Conservation (phyloP, 2,797 vertebrate genomes). For the Enteromius afrohamiltoni region DNA sequence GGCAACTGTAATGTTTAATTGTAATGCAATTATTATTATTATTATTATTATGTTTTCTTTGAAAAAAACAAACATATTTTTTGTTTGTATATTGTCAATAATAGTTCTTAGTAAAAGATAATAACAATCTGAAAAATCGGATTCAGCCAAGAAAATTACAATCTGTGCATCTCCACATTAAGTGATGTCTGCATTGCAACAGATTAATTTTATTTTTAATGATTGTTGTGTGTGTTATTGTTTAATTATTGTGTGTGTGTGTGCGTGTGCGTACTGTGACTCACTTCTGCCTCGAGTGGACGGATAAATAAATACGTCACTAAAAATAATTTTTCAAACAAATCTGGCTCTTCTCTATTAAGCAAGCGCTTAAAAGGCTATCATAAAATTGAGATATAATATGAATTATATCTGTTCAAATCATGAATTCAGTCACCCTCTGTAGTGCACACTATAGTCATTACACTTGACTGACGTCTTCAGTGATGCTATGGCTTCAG, state of each 20-base stretch:
- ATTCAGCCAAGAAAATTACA: too few relatives aligned
- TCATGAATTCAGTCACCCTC: not conserved
- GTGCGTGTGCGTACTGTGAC: constrained; percentile 22
- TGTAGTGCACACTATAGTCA: not conserved
- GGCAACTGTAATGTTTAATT: too few relatives aligned
- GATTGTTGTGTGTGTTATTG: not conserved
- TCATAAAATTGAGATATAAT: not conserved
- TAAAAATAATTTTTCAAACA: not conserved
- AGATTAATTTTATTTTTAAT: too few relatives aligned
- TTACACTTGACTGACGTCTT: not conserved
- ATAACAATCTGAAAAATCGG: too few relatives aligned
- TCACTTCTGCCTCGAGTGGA: constrained; percentile 21
- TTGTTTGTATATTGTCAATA: too few relatives aligned
- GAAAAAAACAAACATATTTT: too few relatives aligned
- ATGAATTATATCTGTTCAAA: not conserved
- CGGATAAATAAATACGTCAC: not conserved
- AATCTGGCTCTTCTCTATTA: not conserved
- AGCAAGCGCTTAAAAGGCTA: not conserved
- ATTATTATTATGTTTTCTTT: too few relatives aligned
- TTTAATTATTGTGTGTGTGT: not conserved
- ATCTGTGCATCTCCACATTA: too few relatives aligned
- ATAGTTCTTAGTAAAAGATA: too few relatives aligned
- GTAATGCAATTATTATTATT: too few relatives aligned
- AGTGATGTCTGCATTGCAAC: too few relatives aligned
- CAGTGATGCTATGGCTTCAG: not conserved